Base-by-base conservation (phyloP, 2,888 invertebrate species). In the Andrena trimmerana region DNA sequence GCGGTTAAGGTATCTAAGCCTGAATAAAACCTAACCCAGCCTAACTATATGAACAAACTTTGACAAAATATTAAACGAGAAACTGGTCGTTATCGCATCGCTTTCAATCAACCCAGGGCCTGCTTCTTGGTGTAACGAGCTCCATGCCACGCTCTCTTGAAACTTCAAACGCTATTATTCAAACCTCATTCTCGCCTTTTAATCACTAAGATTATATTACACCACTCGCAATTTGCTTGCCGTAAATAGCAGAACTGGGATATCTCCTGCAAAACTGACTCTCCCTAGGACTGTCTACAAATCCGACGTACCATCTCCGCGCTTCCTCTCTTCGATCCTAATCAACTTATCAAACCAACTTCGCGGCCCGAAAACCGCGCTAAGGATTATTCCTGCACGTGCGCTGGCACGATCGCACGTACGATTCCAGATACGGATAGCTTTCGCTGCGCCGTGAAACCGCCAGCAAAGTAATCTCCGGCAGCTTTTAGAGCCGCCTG, bases 381-480 rank as follows among this genome's bases (percentile, higher is more conserved):
- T 29, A 27, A 13, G 52, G n/a, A 20, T 60, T 54, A 72, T 54
- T 27, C 36, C 10, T 0, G 6, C 31, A 16, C 57, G 62, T 59
- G 54, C 16, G 31, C 27, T 31, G 52, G 7, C 42, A 24, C 24
- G 20, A 59, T 62, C 31, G 27, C 75, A 33, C 77, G 54, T 57
- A 48, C 33, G 52, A 16, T 27, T 4, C 3, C 10, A 27, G 54
- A 76, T 68, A 57, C n/a, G 24, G 20, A 1, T 5, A n/a, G 16
- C 29, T 33, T 50, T 60, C 59, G 42, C 24, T 24, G 10, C 20
- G 42, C 13, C 54, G 27, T 54, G 62, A 7, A 68, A 69, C 29
- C 4, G 10, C 60, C n/a, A 31, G 31, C 10, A 48, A 76, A 74
- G 60, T 76, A 69, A 81, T 78, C 20, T 70, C 59, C 48, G 27